Conservation (phyloP, 2,113 vertebrate species). For the Serilophus lunatus region DNA sequence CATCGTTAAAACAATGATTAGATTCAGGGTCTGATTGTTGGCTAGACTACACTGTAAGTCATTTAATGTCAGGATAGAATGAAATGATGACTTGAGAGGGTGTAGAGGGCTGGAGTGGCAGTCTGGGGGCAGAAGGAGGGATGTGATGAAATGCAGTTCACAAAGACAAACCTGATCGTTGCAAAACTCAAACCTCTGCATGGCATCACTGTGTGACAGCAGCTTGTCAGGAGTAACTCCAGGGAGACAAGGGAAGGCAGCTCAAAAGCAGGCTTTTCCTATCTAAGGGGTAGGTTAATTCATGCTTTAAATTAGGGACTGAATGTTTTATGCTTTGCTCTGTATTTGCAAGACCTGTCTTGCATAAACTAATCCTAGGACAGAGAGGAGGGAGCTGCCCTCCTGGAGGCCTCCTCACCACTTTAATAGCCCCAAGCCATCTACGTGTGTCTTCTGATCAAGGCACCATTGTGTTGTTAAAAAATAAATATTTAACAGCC, state of each 20-base stretch:
- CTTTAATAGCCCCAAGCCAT: not conserved
- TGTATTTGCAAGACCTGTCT: not conserved
- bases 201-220: not conserved
- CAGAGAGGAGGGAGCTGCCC: not conserved
- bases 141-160: not conserved
- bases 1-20: not conserved
- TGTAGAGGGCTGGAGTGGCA: not conserved
- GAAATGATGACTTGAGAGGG: not conserved
- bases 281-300: not conserved
- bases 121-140: not conserved
- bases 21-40: not conserved
- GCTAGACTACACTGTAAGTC: not conserved
- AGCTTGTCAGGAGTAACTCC: not conserved
- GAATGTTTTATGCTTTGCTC: constrained; percentile 3
- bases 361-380: not conserved
- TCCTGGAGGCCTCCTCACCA: not conserved
- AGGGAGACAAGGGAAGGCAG: not conserved
- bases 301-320: not conserved
- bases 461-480: not conserved
- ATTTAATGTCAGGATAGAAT: not conserved
- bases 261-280: not conserved
- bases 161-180: not conserved
- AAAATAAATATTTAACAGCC: constrained; percentile 38
- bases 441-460: not conserved
- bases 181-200: not conserved